A percentile compares a stretch with the other conserved stretches of the same genome.
phyloP scores from a whole-genome alignment of 2,888 invertebrate genomes.

The Athrips mouffetella region DNA sequence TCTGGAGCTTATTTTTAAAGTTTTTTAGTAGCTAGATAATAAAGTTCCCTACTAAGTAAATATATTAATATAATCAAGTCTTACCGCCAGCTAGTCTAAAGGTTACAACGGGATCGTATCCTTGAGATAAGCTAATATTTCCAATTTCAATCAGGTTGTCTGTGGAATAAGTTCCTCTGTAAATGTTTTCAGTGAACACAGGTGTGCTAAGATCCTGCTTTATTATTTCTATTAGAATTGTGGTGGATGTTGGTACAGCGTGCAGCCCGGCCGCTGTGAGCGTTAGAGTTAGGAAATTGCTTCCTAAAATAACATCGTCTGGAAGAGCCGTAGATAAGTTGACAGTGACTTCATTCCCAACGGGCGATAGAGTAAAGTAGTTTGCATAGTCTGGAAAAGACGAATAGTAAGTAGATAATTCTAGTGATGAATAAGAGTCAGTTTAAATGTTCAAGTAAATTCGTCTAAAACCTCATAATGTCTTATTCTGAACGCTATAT shows the following conservation, averaged over 20 bases:
- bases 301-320: slow-evolving; percentile 41
- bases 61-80: background rate
- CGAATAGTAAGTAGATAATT: too few relatives aligned
- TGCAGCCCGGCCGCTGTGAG: slow-evolving; percentile 48
- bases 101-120: slow-evolving; percentile 42
- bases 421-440: too few relatives aligned
- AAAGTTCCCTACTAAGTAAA: background rate
- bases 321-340: slow-evolving; percentile 34
- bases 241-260: slow-evolving; percentile 43
- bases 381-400: slow-evolving; percentile 38
- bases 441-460: too few relatives aligned
- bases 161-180: slow-evolving; percentile 39
- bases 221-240: slow-evolving; percentile 52
- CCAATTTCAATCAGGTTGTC: slow-evolving; percentile 34
- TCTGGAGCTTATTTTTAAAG: too few relatives aligned
- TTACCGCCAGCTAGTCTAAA: slow-evolving; percentile 57
- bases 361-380: slow-evolving; percentile 36
- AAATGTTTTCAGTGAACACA: slow-evolving; percentile 47
- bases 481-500: too few relatives aligned
- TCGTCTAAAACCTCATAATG: too few relatives aligned
- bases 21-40: too few relatives aligned
- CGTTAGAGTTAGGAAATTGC: slow-evolving; percentile 46
- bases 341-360: slow-evolving; percentile 38
- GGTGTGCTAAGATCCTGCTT: slow-evolving; percentile 52
- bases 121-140: slow-evolving; percentile 46